Percentiles rank a stretch among this genome's conserved stretches.
Evolutionary conservation across 1,140 invertebrate genomes (phyloP).

Genomic region (Procambarus clarkii): DNA sequence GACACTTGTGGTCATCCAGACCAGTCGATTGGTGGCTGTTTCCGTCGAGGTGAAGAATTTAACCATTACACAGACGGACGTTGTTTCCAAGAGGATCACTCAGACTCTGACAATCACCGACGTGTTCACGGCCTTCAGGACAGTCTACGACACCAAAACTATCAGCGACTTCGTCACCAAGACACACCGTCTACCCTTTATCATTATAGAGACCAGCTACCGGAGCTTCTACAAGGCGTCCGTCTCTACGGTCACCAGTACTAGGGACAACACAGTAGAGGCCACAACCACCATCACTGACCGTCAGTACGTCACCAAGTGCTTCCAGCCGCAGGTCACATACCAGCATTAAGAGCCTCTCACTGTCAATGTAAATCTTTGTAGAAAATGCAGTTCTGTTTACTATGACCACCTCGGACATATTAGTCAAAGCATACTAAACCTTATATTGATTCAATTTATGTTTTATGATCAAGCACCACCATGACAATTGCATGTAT

Average conservation of each 20-base stretch:
- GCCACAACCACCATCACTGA: conserved; percentile 27
- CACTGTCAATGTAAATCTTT: too few species aligned
- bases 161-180: conserved; percentile 40
- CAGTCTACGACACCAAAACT: background rate
- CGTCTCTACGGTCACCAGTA: conserved; percentile 14
- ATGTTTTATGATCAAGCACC: too few species aligned
- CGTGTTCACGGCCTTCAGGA: conserved; percentile 23
- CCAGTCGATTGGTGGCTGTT: background rate
- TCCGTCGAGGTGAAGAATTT: conserved; percentile 3
- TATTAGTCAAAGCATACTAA: too few species aligned
- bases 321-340: conserved; percentile 24
- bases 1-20: conserved; percentile 10
- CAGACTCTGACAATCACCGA: conserved; percentile 21
- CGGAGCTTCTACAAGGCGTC: background rate
- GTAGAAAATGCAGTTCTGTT: too few species aligned
- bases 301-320: conserved; percentile 36
- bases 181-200: background rate
- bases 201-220: conserved; percentile 20
- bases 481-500: too few species aligned
- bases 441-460: too few species aligned
- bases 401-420: too few species aligned
- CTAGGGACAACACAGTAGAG: background rate
- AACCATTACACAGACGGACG: conserved; percentile 46
- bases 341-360: background rate
- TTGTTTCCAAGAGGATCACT: background rate